Percentiles rank a stretch among this genome's conserved stretches.
phyloP scores from a whole-genome alignment of 1,140 invertebrate species.

The Caenorhabditis remanei region DNA sequence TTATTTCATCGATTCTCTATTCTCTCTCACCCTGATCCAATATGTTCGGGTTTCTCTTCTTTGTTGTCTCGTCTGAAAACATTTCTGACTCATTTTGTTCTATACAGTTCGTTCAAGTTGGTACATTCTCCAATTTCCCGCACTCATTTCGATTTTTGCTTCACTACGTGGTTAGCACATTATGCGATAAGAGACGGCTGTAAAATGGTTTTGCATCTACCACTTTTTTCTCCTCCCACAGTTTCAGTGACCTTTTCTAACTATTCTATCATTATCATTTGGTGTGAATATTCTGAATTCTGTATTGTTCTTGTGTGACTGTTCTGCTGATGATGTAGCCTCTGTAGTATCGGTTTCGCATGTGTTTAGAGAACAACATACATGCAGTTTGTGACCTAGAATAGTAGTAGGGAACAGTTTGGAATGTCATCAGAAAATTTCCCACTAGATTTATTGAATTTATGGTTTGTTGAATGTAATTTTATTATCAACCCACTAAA shows the following conservation, averaged over 20 bases:
- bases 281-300: background rate
- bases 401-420: too few species aligned
- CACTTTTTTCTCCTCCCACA: background rate
- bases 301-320: background rate
- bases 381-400: too few species aligned
- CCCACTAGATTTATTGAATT: too few species aligned
- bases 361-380: too few species aligned
- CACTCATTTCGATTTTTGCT: conserved; percentile 13
- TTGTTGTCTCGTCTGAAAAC: background rate
- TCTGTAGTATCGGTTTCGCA: too few species aligned
- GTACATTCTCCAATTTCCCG: background rate
- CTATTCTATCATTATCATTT: background rate
- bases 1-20: conserved; percentile 6
- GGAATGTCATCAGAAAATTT: too few species aligned
- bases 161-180: conserved; percentile 20
- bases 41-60: background rate
- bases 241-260: conserved; percentile 46
- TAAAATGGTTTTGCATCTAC: conserved; percentile 22
- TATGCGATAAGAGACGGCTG: conserved; percentile 18
- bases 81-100: background rate
- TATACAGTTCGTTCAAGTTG: background rate
- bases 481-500: too few species aligned
- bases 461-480: too few species aligned
- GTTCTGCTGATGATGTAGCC: background rate
- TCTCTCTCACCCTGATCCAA: background rate